A percentile compares a stretch with the other conserved stretches of the same genome.
Evolutionary conservation across 2,797 vertebrate species (phyloP).

Genomic region (Perodicticus potto): DNA sequence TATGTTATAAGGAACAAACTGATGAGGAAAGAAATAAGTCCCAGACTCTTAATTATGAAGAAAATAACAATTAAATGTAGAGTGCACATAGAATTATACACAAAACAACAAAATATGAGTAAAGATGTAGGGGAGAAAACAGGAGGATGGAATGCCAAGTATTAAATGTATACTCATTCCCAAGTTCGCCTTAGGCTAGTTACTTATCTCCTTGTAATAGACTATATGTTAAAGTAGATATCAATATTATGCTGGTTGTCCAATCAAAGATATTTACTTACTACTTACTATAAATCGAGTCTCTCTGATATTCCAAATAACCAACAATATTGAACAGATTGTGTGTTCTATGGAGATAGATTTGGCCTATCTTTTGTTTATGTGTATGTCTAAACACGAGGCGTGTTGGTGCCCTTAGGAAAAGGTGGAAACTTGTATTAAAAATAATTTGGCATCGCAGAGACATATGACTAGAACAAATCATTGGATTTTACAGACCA

Average conservation of each 20-base stretch:
- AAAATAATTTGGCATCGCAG: background rate
- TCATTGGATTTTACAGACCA: background rate
- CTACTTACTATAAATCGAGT: background rate
- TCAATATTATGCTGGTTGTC: background rate
- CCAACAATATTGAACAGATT: background rate
- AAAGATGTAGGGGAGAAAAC: background rate
- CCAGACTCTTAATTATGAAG: background rate
- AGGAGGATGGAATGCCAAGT: background rate
- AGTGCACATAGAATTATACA: background rate
- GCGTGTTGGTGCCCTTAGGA: no score
- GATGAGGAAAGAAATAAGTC: background rate
- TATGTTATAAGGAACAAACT: background rate
- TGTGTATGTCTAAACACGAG: background rate
- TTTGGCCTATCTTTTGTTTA: background rate
- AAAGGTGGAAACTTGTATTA: background rate
- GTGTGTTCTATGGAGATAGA: background rate
- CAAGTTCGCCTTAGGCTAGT: background rate
- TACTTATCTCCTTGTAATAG: background rate
- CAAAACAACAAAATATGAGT: background rate
- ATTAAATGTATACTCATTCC: background rate
- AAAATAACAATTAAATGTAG: background rate
- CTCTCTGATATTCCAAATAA: background rate
- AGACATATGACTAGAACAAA: background rate
- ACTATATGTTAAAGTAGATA: background rate
- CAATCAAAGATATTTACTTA: background rate